Percentiles rank a stretch among this genome's conserved stretches.
Evolutionary conservation across 2,113 vertebrate genomes (phyloP).

Genomic region (Siphamia tubifer): DNA sequence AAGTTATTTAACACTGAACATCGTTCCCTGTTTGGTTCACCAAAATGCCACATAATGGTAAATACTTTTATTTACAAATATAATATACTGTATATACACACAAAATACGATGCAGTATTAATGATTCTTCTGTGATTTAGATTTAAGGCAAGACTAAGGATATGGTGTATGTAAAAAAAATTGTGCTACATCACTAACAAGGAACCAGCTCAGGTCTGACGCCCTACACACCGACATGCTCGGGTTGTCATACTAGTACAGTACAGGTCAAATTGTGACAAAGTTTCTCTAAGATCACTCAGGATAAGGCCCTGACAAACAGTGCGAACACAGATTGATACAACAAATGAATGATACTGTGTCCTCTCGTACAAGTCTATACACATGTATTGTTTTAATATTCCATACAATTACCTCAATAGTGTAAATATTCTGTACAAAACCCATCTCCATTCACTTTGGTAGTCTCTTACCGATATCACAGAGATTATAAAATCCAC

Average conservation of each 20-base stretch:
- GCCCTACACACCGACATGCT: constrained; percentile 17
- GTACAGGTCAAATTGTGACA: constrained; percentile 11
- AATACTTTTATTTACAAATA: constrained; percentile 69
- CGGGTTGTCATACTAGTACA: constrained; percentile 10
- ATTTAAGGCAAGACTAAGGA: constrained; percentile 73
- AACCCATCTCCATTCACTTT: constrained; percentile 23
- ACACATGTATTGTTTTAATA: neutral
- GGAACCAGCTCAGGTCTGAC: constrained; percentile 19
- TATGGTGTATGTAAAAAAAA: constrained; percentile 31
- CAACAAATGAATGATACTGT: neutral
- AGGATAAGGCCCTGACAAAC: neutral
- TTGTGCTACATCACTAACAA: constrained; percentile 62
- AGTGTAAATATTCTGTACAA: constrained; percentile 32
- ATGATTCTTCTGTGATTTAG: constrained; percentile 45
- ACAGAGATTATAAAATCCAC: neutral
- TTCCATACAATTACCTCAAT: neutral
- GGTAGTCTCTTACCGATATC: constrained; percentile 1
- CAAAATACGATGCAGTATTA: constrained; percentile 41
- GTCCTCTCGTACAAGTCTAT: neutral
- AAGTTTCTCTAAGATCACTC: constrained; percentile 5
- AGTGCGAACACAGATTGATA: neutral
- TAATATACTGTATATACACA: too few relatives aligned
- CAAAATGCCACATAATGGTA: constrained; percentile 49
- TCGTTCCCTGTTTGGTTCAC: constrained; percentile 61
- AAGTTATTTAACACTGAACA: constrained; percentile 47